Evolutionary conservation across 2,797 vertebrate genomes (phyloP).

Genomic region (Anguilla pacifica): DNA sequence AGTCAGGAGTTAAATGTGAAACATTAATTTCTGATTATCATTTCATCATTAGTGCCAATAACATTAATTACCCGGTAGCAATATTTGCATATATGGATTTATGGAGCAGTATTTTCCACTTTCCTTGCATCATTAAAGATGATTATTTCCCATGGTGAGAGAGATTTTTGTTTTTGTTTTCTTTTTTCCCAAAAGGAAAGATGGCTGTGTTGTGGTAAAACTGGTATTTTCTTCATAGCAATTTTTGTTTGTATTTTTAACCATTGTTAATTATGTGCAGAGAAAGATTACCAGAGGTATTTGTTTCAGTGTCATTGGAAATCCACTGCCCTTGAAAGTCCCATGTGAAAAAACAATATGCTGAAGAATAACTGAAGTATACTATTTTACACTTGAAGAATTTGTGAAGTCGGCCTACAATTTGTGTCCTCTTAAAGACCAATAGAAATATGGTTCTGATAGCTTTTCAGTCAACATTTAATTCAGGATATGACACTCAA

Average conservation of each 20-base stretch:
- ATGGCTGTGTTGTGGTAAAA: background rate
- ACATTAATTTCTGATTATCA: background rate
- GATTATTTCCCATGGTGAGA: slow-evolving; percentile 10
- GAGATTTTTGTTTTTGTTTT: background rate
- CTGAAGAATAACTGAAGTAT: too few species aligned
- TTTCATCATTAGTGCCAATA: slow-evolving; percentile 14
- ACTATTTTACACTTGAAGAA: too few species aligned
- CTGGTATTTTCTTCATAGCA: background rate
- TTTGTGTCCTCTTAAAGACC: background rate
- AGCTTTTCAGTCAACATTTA: background rate
- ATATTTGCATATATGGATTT: background rate
- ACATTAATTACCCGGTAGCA: slow-evolving; percentile 5
- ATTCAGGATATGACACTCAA: background rate
- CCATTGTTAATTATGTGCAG: too few species aligned
- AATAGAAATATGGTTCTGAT: background rate
- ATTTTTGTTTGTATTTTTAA: background rate
- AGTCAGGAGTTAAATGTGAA: background rate
- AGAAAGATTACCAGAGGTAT: slow-evolving; percentile 42
- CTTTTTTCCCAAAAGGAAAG: background rate
- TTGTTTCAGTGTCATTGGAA: slow-evolving; percentile 57
- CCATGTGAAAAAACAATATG: too few species aligned
- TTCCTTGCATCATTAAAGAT: slow-evolving; percentile 10
- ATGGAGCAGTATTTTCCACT: background rate
- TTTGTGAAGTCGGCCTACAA: too few species aligned
- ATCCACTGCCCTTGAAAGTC: slow-evolving; percentile 64